Base-by-base conservation (phyloP, 2,888 invertebrate species). In the Eupeodes luniger region DNA sequence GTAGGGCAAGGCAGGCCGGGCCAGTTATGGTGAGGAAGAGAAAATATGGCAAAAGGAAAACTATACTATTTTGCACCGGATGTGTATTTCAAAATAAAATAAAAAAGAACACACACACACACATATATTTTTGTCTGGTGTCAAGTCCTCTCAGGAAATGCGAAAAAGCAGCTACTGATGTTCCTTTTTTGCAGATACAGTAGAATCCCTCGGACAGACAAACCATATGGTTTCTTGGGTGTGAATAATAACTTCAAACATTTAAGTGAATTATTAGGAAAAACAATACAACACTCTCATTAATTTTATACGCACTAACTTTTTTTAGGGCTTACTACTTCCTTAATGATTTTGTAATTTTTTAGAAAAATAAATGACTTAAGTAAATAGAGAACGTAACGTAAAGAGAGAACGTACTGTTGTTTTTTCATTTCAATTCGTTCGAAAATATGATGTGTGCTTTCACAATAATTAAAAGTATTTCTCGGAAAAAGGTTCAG, bases 61-160 rank as follows among this genome's bases (percentile, higher is more conserved):
- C 67, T 51, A 19, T 9, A 11, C 12, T 16, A 69, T 53, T 27
- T 27, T 69, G 36, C 67, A 69, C n/a, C 36, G 36, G 36, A 69
- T 53, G 67, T 66, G 36, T 16, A 12, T 27, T 4, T 1, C 0
- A 36, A 36, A 36, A 27, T 27, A 27, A 59, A 36, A 0, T n/a
- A 47, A 47, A 36, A 59, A n/a, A 34, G 14, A 14, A 40, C 40
- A 7, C 40, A 40, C 36, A 36, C 40, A 40, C 40, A 40, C 9
- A 40, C 40, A 40, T 1, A 40, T 10, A 34, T 53, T 69, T 69
- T 69, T 67, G 66, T 47, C 47, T 66, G 40, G n/a, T 67, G 67
- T 69, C 67, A 53, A 69, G 67, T 69, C 16, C 36, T 69, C 5
- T 64, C 66, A 66, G 66, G 27, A 49, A 66, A 47, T 47, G 12